Percentiles rank a stretch among this genome's conserved stretches.
phyloP scores from a whole-genome alignment of 2,113 vertebrate genomes.

The Marmota monax region DNA sequence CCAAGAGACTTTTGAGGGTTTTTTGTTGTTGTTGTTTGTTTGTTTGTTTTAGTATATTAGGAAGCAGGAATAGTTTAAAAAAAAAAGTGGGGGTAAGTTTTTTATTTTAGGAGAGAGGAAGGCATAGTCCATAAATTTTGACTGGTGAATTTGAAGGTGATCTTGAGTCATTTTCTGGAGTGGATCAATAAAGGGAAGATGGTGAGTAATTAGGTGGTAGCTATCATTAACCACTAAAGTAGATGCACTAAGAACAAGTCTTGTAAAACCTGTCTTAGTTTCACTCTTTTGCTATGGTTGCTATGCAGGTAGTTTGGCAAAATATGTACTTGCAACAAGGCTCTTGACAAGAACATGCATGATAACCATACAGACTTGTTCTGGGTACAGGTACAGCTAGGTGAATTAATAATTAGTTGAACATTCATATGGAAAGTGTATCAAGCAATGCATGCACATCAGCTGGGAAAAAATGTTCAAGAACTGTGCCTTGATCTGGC shows the following conservation, averaged over 20 bases:
- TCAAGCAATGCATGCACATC: background rate
- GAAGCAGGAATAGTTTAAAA: background rate
- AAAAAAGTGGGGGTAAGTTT: background rate
- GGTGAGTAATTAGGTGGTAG: background rate
- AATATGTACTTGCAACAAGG: background rate
- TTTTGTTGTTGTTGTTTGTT: too few relatives aligned
- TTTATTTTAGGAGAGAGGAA: background rate
- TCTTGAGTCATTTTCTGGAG: constrained; percentile 35
- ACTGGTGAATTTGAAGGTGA: background rate
- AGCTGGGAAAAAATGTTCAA: constrained; percentile 26
- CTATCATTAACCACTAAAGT: background rate
- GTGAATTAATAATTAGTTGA: background rate
- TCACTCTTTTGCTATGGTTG: background rate
- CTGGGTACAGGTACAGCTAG: background rate
- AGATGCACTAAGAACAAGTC: background rate
- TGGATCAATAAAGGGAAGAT: background rate
- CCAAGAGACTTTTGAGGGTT: background rate
- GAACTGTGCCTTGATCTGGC: background rate
- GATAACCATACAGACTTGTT: background rate
- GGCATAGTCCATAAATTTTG: background rate
- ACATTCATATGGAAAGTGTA: background rate
- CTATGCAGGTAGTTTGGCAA: background rate
- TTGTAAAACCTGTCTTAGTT: background rate
- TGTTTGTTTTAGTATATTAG: background rate
- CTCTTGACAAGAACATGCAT: constrained; percentile 38